phyloP scores from a whole-genome alignment of 2,797 vertebrate genomes.

The Harpagifer antarcticus region DNA sequence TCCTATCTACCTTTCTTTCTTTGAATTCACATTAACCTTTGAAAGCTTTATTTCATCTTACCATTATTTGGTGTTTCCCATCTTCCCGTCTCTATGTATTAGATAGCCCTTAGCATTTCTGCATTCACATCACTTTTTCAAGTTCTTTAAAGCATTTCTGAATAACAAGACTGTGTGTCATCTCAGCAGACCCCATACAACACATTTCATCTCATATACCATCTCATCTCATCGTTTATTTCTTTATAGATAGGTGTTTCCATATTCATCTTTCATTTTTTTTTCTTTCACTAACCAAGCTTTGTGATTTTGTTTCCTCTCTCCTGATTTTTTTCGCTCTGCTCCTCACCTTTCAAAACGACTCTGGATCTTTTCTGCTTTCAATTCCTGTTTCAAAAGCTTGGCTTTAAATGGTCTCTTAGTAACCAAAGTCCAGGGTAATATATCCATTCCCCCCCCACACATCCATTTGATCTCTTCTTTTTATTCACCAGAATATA shows the following conservation, averaged over 20 bases:
- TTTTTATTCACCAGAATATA: conserved; percentile 9
- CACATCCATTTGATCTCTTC: conserved; percentile 13
- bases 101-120: conserved; percentile 56
- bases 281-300: conserved; percentile 8
- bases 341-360: conserved; percentile 49
- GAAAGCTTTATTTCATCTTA: conserved; percentile 69
- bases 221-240: conserved; percentile 55
- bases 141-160: conserved; percentile 60
- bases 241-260: conserved; percentile 48
- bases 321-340: conserved; percentile 31
- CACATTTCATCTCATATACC: conserved; percentile 41
- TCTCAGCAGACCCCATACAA: conserved; percentile 56
- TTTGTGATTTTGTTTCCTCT: conserved; percentile 41
- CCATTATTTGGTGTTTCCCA: conserved; percentile 54
- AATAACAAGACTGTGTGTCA: conserved; percentile 46
- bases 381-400: conserved; percentile 48
- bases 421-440: conserved; percentile 31
- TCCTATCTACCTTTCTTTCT: conserved; percentile 39
- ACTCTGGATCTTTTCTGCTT: conserved; percentile 30
- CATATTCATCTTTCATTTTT: conserved; percentile 46
- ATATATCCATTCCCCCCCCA: conserved; percentile 6
- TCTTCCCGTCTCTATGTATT: conserved; percentile 64
- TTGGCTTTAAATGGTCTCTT: conserved; percentile 44
- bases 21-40: conserved; percentile 65
- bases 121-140: conserved; percentile 51